A percentile compares a stretch with the other conserved stretches of the same genome.
Evolutionary conservation across 2,888 invertebrate species (phyloP).

Genomic region (Clivina fossor): DNA sequence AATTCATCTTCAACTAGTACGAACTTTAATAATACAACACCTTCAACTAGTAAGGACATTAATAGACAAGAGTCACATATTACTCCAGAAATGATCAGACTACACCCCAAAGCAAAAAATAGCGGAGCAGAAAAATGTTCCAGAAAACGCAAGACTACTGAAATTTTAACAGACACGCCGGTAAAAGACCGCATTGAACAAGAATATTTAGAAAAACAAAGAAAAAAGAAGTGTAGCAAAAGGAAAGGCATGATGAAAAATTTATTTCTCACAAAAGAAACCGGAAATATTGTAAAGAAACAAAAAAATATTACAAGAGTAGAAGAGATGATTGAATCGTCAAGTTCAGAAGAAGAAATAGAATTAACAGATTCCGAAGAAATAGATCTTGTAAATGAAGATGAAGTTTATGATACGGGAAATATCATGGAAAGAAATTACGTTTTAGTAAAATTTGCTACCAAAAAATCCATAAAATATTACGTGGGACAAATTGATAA

Average conservation of each 20-base stretch:
- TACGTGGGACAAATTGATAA: neutral
- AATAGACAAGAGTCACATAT: neutral
- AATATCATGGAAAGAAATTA: conserved; percentile 32
- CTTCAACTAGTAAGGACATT: neutral
- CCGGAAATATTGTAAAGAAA: conserved; percentile 26
- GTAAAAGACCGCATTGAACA: neutral
- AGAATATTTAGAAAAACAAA: conserved; percentile 2
- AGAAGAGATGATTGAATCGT: neutral
- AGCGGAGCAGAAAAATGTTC: no score
- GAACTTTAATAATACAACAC: neutral
- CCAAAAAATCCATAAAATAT: conserved; percentile 28
- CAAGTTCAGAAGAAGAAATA: conserved; percentile 3
- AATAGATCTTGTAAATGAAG: conserved; percentile 15
- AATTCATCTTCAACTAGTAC: neutral
- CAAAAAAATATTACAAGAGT: neutral
- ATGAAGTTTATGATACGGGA: neutral
- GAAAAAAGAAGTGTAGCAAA: conserved; percentile 29
- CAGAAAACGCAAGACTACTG: conserved; percentile 32
- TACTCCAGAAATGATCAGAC: conserved; percentile 38
- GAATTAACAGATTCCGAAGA: no score
- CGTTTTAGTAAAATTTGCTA: conserved; percentile 40
- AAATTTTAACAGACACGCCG: conserved; percentile 12
- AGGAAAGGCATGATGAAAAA: conserved; percentile 38
- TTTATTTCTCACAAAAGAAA: no score
- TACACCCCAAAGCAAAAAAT: conserved; percentile 37